These are phyloP conservation scores for Epinotia demarniana DNA, from an alignment of 2,888 invertebrate genomes.

Conservation along the genomic window DNA sequence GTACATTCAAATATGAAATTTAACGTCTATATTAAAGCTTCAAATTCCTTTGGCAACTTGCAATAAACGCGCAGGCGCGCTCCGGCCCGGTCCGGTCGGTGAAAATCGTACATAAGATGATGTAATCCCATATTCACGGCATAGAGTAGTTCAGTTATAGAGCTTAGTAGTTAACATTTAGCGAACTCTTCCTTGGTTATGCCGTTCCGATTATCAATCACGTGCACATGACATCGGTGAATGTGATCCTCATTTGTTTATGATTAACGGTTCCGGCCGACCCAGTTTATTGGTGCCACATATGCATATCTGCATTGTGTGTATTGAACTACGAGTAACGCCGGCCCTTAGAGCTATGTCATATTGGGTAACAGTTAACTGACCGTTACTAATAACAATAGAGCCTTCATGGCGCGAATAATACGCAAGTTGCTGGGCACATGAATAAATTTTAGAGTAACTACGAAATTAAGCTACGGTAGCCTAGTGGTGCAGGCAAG, in stretches of 20 bases:
- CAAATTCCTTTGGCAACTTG: no score
- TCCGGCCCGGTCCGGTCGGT: no score
- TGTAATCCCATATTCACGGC: neutral
- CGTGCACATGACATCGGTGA: neutral
- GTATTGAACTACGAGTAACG: slow-evolving; percentile 12
- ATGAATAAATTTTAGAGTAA: neutral
- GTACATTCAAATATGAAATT: no score
- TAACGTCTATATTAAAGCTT: no score
- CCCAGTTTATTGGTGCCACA: slow-evolving; percentile 25
- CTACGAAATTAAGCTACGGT: no score
- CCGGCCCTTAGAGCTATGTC: slow-evolving; percentile 9
- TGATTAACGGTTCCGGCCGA: slow-evolving; percentile 22
- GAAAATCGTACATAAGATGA: no score
- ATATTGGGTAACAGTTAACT: slow-evolving; percentile 5
- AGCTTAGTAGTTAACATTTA: neutral
- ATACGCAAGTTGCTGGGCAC: neutral
- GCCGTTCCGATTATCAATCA: neutral
- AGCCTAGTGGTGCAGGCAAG: no score
- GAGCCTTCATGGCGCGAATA: neutral
- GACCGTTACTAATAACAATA: neutral
- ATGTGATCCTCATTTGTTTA: slow-evolving; percentile 16
- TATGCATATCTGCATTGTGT: slow-evolving; percentile 9
- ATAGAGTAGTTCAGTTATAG: neutral
- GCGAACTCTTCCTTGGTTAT: neutral
- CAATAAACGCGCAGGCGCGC: no score